phyloP scores from a whole-genome alignment of 1,140 invertebrate species.

The Parasteatoda tepidariorum region DNA sequence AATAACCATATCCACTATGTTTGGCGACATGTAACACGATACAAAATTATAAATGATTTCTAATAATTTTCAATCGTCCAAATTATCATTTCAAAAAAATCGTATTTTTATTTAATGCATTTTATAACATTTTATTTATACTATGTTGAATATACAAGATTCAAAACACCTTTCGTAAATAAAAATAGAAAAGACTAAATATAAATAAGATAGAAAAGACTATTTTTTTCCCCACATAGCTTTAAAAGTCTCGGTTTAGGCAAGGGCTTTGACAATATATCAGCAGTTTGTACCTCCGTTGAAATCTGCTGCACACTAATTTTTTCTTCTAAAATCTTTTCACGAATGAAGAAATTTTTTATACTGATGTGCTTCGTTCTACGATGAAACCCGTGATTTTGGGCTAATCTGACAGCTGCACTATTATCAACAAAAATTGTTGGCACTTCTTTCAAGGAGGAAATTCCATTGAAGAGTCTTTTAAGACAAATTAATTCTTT shows the following conservation, averaged over 20 bases:
- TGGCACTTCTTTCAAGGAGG: neutral
- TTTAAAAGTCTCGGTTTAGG: conserved; percentile 7
- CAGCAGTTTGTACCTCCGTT: conserved; percentile 64
- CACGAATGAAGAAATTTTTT: conserved; percentile 66
- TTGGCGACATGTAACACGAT: no score
- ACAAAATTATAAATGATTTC: no score
- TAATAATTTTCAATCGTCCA: no score
- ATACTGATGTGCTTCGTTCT: conserved; percentile 68
- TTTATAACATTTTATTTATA: no score
- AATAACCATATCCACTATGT: no score
- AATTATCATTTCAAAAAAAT: no score
- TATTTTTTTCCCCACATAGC: no score
- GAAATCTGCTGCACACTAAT: neutral
- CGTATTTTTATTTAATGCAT: no score
- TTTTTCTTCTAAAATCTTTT: conserved; percentile 61
- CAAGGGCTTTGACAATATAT: conserved; percentile 67
- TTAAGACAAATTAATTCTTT: conserved; percentile 40
- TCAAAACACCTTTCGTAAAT: no score
- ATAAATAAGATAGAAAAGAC: no score
- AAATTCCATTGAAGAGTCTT: neutral
- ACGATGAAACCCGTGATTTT: conserved; percentile 68
- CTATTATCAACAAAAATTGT: conserved; percentile 64
- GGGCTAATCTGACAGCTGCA: conserved; percentile 64
- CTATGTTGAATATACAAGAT: no score
- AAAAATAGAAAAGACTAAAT: no score